Base-by-base conservation (phyloP, 2,113 vertebrate species). In the Cephalophus harveyi region DNA sequence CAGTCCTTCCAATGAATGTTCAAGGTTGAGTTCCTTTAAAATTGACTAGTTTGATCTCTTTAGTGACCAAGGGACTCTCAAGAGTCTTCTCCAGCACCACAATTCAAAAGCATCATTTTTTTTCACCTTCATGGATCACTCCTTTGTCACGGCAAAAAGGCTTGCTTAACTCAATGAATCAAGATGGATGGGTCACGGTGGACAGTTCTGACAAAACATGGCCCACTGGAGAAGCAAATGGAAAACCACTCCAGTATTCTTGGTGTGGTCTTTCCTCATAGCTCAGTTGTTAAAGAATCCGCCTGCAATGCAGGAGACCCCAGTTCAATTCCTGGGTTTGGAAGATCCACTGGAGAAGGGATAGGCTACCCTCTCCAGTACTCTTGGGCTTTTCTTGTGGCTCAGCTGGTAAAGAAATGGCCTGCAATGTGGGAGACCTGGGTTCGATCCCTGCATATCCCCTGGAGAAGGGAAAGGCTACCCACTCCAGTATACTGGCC, bases 311-410 rank as follows among this genome's bases (percentile, higher is more conserved):
- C 5, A 40, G n/a, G n/a, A 40, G n/a, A 71, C 19, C 19, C 21
- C 10, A 40, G 67, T 71, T 71, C n/a, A 6, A 13, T 23, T 40
- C 67, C 19, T 23, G n/a, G 67, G n/a, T 13, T 0, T 0, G n/a
- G 67, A 40, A 40, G 67, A 71, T 40, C 19, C 0, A 0, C n/a
- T 71, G 19, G 5, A 74, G 10, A 40, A 74, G n/a, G n/a, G n/a
- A 40, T 40, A 40, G 67, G 19, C 16, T 67, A n/a, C 15, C 33
- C 16, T 19, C 16, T 67, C 62, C 62, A 64, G 16, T 17, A 17
- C 8, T 64, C 33, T 64, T 17, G 62, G 62, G 33, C 62, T 64
- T 64, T 17, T 17, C 62, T 64, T 64, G 7, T 64, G 16, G 33
- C 62, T 64, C 16, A 64, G 16, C 62, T 64, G 30, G 30, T 64